These are phyloP conservation scores for Tryphoninae sp. DNA, from an alignment of 2,888 invertebrate genomes.

Conservation along the genomic window DNA sequence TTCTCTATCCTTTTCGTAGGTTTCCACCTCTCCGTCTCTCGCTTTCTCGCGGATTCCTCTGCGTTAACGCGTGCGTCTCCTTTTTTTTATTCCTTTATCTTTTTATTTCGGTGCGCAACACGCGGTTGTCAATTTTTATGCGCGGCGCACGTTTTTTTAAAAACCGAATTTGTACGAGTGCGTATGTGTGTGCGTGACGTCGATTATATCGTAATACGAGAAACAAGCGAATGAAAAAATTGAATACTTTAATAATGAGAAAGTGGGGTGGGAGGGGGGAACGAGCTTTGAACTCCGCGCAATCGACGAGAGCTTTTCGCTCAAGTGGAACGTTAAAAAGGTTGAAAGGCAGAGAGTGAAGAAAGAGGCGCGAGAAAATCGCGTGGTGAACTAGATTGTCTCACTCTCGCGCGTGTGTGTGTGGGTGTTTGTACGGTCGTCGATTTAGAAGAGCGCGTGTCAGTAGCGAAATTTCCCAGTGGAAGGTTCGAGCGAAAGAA, in stretches of 20 bases:
- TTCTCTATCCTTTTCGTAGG: conserved; percentile 41
- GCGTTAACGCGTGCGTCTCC: conserved; percentile 13
- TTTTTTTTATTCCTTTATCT: conserved; percentile 27
- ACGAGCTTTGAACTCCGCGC: not conserved
- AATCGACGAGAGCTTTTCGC: conserved; percentile 53
- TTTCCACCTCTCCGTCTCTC: conserved; percentile 32
- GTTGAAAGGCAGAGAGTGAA: conserved; percentile 26
- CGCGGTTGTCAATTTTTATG: conserved; percentile 78
- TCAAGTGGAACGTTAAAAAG: conserved; percentile 57
- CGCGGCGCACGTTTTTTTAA: conserved; percentile 31
- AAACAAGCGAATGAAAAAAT: too few relatives aligned
- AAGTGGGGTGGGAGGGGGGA: not conserved
- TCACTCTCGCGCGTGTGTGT: conserved; percentile 19
- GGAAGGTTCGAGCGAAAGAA: conserved; percentile 1
- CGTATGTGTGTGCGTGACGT: too few relatives aligned
- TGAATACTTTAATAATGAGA: not conserved
- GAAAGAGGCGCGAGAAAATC: conserved; percentile 56
- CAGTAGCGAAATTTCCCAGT: conserved; percentile 28
- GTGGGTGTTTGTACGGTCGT: conserved; percentile 15
- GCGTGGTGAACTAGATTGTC: conserved; percentile 35
- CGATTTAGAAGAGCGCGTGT: conserved; percentile 52
- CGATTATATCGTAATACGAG: too few relatives aligned
- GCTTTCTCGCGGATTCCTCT: not conserved
- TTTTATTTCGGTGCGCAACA: conserved; percentile 61
- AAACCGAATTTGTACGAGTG: too few relatives aligned